phyloP scores from a whole-genome alignment of 2,113 vertebrate genomes.

The Syrmaticus mikado region DNA sequence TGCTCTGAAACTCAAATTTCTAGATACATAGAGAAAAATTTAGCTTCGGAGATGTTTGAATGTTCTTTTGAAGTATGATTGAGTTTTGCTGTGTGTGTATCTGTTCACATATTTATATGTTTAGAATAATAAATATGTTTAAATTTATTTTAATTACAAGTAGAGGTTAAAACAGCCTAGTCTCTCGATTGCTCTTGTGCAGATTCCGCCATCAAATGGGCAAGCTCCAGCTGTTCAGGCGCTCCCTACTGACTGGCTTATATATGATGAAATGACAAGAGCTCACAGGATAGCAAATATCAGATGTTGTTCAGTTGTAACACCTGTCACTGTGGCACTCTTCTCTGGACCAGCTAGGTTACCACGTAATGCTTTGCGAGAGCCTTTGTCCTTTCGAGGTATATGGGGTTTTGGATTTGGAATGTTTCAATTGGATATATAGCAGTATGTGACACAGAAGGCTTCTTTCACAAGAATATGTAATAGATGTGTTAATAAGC shows the following conservation, averaged over 20 bases:
- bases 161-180: not conserved
- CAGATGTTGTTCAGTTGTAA: constrained; percentile 89
- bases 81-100: not conserved
- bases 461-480: not conserved
- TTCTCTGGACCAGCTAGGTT: constrained; percentile 89
- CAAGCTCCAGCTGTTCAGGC: constrained; percentile 80
- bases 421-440: not conserved
- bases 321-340: constrained; percentile 84
- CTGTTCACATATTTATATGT: not conserved
- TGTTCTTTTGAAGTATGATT: not conserved
- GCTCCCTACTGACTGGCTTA: constrained; percentile 92
- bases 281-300: constrained; percentile 89
- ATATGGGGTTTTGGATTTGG: constrained; percentile 2
- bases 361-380: constrained; percentile 81
- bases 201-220: constrained; percentile 85
- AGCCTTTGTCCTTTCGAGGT: constrained; percentile 77
- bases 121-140: not conserved
- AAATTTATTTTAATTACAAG: not conserved
- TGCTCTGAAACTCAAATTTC: not conserved
- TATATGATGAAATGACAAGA: constrained; percentile 94
- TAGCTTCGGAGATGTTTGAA: not conserved
- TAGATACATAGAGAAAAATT: not conserved
- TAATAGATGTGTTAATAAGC: not conserved
- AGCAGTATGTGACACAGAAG: not conserved
- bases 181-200: not conserved